These are phyloP conservation scores for Danio tinwini DNA, from an alignment of 2,797 vertebrate genomes.

Conservation along the genomic window DNA sequence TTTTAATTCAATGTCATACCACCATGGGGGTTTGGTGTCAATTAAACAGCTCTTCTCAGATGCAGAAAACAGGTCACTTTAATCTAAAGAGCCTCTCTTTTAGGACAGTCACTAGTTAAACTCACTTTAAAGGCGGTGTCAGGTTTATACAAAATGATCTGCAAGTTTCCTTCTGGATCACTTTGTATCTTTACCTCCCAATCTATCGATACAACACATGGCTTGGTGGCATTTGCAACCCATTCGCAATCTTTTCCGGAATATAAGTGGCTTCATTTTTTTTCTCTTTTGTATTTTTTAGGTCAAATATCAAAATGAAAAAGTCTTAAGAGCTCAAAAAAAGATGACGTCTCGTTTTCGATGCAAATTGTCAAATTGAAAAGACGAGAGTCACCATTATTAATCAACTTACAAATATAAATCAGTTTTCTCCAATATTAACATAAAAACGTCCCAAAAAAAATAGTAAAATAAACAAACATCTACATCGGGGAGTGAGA, in stretches of 20 bases:
- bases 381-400: conserved; percentile 65
- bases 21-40: conserved; percentile 34
- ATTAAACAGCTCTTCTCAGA: conserved; percentile 1
- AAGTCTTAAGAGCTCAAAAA: conserved; percentile 72
- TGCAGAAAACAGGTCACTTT: conserved; percentile 5
- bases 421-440: conserved; percentile 78
- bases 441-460: conserved; percentile 70
- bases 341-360: conserved; percentile 59
- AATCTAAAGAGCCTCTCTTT: not conserved
- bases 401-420: conserved; percentile 85
- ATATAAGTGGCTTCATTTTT: not conserved
- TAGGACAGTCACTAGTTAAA: not conserved
- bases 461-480: conserved; percentile 59
- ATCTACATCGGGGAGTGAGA: conserved; percentile 47
- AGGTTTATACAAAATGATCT: not conserved
- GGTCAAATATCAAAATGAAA: conserved; percentile 58
- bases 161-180: conserved; percentile 10
- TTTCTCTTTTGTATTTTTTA: not conserved
- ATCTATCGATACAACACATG: conserved; percentile 25
- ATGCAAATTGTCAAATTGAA: conserved; percentile 59
- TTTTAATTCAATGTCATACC: conserved; percentile 27
- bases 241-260: conserved; percentile 11
- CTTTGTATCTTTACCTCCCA: conserved; percentile 16
- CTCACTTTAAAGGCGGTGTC: not conserved
- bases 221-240: conserved; percentile 20